Base-by-base conservation (phyloP, 2,888 invertebrate genomes). In the Eumerus sabulonum region DNA sequence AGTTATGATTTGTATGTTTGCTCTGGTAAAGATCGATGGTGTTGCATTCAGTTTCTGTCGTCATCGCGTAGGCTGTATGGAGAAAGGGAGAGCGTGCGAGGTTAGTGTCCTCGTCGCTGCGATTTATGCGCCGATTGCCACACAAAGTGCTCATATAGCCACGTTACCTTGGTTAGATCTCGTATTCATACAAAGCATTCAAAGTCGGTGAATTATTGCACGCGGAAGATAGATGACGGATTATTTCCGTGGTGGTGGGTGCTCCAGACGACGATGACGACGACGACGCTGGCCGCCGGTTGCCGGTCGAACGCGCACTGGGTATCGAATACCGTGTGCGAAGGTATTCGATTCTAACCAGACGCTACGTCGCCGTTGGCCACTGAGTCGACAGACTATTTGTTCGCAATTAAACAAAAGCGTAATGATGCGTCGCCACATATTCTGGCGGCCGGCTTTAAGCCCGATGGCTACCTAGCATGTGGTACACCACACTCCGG, bases 391-490 rank as follows among this genome's bases (percentile, higher is more conserved):
- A 50, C 54, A n/a, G 40, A 63, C 79, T 79, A 79, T 79, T 79
- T 79, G 79, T 79, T 79, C 64, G 79, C 79, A 79, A 79, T 79
- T 79, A 79, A 79, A 79, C 79, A 70, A 79, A 79, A 79, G 68
- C 79, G 79, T 79, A 79, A 79, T 79, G 74, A 74, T 74, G 79
- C 79, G 74, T 74, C 66, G 27, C 60, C 60, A 54, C 60, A 66
- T 56, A 60, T 64, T 64, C 36, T 12, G 38, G 47, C n/a, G n/a
- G 5, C 27, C 44, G 51, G 16, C 27, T 27, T 27, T 27, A 7
- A 7, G 27, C 27, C 48, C 54, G 16, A 5, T 48, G 59, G 64
- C 51, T 27, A 53, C 36, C 13, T 14, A 18, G 11, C 9, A 27
- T 7, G 27, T 7, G 27, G 27, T 27, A 7, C 16, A 19, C 16